Evolutionary conservation across 2,888 invertebrate genomes (phyloP).

Genomic region (Pseudanteris insignis): DNA sequence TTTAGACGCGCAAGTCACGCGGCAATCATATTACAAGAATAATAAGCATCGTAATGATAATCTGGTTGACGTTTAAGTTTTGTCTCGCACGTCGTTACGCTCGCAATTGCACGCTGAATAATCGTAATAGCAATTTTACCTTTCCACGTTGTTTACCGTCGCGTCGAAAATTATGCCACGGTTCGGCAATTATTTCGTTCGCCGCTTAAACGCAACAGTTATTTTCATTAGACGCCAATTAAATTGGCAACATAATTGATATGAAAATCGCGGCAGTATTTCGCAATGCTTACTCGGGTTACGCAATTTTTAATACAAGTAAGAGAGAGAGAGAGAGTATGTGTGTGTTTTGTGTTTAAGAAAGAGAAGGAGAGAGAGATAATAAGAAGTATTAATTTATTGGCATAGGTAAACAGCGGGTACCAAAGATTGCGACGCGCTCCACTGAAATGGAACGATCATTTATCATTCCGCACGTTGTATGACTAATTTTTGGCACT

Average conservation of each 20-base stretch:
- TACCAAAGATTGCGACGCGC: neutral
- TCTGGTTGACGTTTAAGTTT: constrained; percentile 13
- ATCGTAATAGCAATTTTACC: constrained; percentile 16
- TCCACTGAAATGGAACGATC: constrained; percentile 3
- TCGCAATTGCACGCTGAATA: constrained; percentile 17
- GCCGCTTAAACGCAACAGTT: neutral
- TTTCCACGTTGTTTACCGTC: constrained; percentile 15
- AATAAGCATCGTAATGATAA: constrained; percentile 32
- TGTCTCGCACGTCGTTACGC: constrained; percentile 10
- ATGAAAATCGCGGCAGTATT: too few species aligned
- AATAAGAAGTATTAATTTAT: too few species aligned
- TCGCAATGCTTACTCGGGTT: neutral
- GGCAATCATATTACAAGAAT: constrained; percentile 25
- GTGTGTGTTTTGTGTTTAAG: too few species aligned
- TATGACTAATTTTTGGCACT: constrained; percentile 22
- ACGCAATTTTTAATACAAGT: too few species aligned
- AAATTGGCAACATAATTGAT: neutral
- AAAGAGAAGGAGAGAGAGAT: too few species aligned
- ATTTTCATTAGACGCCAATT: neutral
- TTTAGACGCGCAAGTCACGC: constrained; percentile 35
- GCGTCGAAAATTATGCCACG: neutral
- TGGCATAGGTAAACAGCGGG: too few species aligned
- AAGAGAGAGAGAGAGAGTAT: too few species aligned
- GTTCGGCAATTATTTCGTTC: neutral
- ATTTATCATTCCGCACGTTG: neutral